Evolutionary conservation across 2,888 invertebrate species (phyloP).

Genomic region (Orchesellides sinensis): DNA sequence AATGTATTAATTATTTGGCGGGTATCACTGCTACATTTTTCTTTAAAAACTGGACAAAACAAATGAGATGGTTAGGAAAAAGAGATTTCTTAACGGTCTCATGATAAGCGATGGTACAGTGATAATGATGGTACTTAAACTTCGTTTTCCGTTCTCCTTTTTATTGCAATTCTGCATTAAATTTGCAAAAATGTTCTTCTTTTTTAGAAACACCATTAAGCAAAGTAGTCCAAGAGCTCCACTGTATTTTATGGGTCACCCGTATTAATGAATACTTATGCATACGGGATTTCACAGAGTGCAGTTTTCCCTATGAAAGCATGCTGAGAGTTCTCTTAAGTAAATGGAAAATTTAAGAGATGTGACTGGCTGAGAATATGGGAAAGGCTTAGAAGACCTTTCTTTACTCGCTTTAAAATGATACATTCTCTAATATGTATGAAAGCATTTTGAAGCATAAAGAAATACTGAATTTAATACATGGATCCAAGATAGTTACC

Average conservation of each 20-base stretch:
- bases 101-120: background rate
- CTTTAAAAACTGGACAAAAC: background rate
- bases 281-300: slow-evolving; percentile 4
- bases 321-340: too few species aligned
- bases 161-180: slow-evolving; percentile 19
- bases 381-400: too few species aligned
- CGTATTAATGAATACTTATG: slow-evolving; percentile 56
- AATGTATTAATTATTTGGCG: too few species aligned
- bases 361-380: background rate
- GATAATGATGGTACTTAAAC: background rate
- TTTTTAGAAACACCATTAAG: slow-evolving; percentile 36
- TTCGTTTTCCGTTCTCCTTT: background rate
- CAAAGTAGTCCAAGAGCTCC: slow-evolving; percentile 46
- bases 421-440: too few species aligned
- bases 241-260: slow-evolving; percentile 48
- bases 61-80: background rate
- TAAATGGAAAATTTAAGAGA: slow-evolving; percentile 42
- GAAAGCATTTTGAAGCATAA: too few species aligned
- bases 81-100: background rate
- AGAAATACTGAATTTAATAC: too few species aligned
- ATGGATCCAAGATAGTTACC: too few species aligned
- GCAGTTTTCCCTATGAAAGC: slow-evolving; percentile 9
- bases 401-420: too few species aligned
- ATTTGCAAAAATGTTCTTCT: slow-evolving; percentile 25
- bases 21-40: too few species aligned